Percentiles rank a stretch among this genome's conserved stretches.
These are phyloP conservation scores for Apostichopus japonicus DNA, from an alignment of 35 echinoderm and acorn worm species.

Conservation along the genomic window DNA sequence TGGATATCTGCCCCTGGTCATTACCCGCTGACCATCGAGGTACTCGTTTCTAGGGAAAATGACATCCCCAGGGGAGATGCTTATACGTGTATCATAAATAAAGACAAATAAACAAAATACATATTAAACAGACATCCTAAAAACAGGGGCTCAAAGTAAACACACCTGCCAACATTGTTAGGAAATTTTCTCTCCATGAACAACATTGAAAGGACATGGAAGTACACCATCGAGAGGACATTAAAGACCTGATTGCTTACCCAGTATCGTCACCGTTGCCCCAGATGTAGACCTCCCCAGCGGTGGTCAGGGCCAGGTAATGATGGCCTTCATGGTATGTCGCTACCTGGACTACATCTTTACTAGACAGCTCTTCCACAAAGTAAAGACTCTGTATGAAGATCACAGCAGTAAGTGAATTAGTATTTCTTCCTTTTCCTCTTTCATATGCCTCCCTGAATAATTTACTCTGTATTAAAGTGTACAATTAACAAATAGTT, in stretches of 20 bases:
- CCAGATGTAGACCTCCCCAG: constrained; percentile 93
- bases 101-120: not conserved
- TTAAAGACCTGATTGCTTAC: not conserved
- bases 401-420: not conserved
- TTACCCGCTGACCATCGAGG: too few relatives aligned
- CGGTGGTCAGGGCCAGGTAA: constrained; percentile 84
- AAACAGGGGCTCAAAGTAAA: not conserved
- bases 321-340: constrained; percentile 88
- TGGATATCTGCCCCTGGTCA: too few relatives aligned
- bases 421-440: too few relatives aligned
- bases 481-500: too few relatives aligned
- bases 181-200: too few relatives aligned
- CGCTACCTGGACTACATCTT: constrained; percentile 81
- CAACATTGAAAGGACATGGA: too few relatives aligned
- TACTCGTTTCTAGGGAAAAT: too few relatives aligned
- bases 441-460: too few relatives aligned
- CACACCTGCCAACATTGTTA: not conserved
- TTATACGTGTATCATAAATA: too few relatives aligned
- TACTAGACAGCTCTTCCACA: constrained; percentile 77
- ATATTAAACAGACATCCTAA: not conserved
- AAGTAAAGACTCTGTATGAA: constrained; percentile 68
- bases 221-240: too few relatives aligned
- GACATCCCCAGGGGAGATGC: too few relatives aligned
- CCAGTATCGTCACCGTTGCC: constrained; percentile 77
- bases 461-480: too few relatives aligned